These are phyloP conservation scores for Muscicapa adusta DNA, from an alignment of 2,113 vertebrate species.

Conservation along the genomic window DNA sequence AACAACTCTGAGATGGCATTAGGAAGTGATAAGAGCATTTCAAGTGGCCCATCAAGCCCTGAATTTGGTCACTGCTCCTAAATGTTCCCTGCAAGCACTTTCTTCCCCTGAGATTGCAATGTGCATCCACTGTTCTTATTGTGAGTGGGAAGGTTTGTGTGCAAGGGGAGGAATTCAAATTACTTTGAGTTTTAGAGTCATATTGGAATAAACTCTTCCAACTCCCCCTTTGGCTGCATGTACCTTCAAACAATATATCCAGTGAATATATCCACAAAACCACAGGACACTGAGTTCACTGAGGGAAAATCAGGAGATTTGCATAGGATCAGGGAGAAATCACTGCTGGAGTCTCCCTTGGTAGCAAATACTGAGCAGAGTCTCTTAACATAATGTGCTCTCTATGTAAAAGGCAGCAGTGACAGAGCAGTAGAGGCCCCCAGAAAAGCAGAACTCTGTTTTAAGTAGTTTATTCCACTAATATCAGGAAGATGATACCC, in stretches of 20 bases:
- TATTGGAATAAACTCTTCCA: not conserved
- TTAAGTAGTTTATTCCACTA: constrained; percentile 11
- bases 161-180: not conserved
- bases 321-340: not conserved
- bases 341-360: not conserved
- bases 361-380: not conserved
- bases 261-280: not conserved
- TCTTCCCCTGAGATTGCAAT: not conserved
- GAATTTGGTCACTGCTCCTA: not conserved
- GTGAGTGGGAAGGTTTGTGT: not conserved
- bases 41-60: not conserved
- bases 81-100: not conserved
- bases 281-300: not conserved
- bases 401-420: not conserved
- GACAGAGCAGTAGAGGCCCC: not conserved
- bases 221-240: not conserved
- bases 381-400: not conserved
- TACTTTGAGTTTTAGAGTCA: not conserved
- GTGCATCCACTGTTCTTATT: not conserved
- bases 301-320: not conserved
- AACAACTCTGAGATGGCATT: not conserved
- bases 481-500: not conserved
- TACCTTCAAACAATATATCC: not conserved
- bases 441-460: not conserved
- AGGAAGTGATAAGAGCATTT: not conserved